Percentiles rank a stretch among this genome's conserved stretches.
Evolutionary conservation across 2,888 invertebrate species (phyloP).

Genomic region (Habrosyne pyritoides): DNA sequence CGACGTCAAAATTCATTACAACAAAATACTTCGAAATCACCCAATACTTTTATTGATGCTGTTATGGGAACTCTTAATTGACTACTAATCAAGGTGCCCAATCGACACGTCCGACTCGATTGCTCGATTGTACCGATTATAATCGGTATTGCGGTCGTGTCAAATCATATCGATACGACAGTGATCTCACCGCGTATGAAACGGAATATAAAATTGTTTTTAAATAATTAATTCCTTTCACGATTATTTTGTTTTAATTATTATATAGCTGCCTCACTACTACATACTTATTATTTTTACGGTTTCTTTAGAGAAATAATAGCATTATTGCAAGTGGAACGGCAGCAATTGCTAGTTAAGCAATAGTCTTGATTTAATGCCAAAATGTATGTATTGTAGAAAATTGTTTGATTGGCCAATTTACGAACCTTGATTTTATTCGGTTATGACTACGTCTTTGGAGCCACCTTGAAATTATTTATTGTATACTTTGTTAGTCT

Average conservation of each 20-base stretch:
- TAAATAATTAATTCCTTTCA: slow-evolving; percentile 32
- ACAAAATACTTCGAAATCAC: slow-evolving; percentile 80
- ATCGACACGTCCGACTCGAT: slow-evolving; percentile 46
- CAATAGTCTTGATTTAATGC: not conserved
- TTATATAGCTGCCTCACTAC: not conserved
- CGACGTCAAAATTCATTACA: slow-evolving; percentile 81
- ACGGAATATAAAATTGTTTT: slow-evolving; percentile 34
- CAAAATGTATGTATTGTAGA: slow-evolving; percentile 22
- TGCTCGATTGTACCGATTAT: slow-evolving; percentile 40
- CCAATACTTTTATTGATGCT: slow-evolving; percentile 78
- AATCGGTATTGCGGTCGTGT: slow-evolving; percentile 38
- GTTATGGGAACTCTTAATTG: slow-evolving; percentile 79
- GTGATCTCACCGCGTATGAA: slow-evolving; percentile 43
- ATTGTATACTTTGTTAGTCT: slow-evolving; percentile 18
- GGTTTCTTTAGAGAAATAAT: too few relatives aligned
- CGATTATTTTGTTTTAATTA: slow-evolving; percentile 25
- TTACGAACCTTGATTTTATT: slow-evolving; percentile 48
- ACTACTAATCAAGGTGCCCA: slow-evolving; percentile 66
- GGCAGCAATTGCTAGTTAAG: not conserved
- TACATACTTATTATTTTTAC: too few relatives aligned
- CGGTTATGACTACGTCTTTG: slow-evolving; percentile 42
- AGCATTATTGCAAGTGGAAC: too few relatives aligned
- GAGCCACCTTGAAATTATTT: slow-evolving; percentile 50
- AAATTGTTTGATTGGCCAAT: slow-evolving; percentile 61
- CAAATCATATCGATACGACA: slow-evolving; percentile 46